Percentiles rank a stretch among this genome's conserved stretches.
Conservation (phyloP, 2,797 vertebrate species). For the Buphagus erythrorhynchus region DNA sequence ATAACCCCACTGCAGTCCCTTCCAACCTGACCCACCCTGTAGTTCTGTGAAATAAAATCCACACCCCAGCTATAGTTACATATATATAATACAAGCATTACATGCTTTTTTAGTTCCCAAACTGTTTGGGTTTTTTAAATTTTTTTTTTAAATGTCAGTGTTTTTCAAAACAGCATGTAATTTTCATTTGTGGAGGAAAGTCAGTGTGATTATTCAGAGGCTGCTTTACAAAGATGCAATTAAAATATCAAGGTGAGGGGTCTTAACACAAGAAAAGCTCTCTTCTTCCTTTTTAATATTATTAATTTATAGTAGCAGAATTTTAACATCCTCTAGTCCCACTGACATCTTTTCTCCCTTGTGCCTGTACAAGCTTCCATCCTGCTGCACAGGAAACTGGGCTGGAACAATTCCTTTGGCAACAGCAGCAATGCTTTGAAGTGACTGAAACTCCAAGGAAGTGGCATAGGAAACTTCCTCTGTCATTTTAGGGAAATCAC, state of each 20-base stretch:
- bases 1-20: not conserved
- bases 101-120: not conserved
- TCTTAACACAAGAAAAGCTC: not conserved
- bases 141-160: not conserved
- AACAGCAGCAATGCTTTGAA: not conserved
- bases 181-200: not conserved
- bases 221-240: not conserved
- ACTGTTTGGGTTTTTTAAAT: too few species aligned
- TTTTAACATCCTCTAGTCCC: not conserved
- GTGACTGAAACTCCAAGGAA: not conserved
- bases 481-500: not conserved
- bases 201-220: not conserved
- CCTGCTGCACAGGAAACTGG: not conserved
- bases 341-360: accelerated
- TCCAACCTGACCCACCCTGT: not conserved
- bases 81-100: not conserved
- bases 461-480: not conserved
- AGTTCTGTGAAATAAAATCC: not conserved
- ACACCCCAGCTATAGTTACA: accelerated
- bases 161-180: not conserved
- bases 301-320: not conserved
- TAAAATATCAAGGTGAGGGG: accelerated
- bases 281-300: not conserved
- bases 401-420: not conserved
- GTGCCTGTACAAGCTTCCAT: not conserved